Percentiles rank a stretch among this genome's conserved stretches.
phyloP scores from a whole-genome alignment of 2,113 vertebrate genomes.

The Aptenodytes forsteri region DNA sequence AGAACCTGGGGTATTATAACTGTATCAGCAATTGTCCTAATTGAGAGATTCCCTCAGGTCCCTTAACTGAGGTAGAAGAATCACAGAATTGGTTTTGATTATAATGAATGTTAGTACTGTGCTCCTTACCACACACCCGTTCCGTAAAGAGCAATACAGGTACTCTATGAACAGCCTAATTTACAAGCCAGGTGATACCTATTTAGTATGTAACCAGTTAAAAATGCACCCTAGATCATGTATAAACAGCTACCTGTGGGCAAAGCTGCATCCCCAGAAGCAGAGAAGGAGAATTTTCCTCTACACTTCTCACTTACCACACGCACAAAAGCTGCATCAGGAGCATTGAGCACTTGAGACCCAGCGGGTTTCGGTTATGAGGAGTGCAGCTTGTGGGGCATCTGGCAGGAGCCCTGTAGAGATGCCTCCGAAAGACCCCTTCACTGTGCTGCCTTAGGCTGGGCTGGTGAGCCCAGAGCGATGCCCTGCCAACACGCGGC shows the following conservation, averaged over 20 bases:
- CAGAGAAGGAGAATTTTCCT: neutral
- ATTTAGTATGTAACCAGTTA: neutral
- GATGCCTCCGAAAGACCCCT: neutral
- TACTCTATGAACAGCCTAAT: neutral
- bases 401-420: neutral
- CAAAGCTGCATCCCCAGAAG: neutral
- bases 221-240: neutral
- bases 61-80: neutral
- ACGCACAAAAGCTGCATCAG: neutral
- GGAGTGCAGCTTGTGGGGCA: neutral
- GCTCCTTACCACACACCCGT: neutral
- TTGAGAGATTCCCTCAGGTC: neutral
- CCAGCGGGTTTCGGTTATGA: neutral
- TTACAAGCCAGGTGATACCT: neutral
- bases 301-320: neutral
- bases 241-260: neutral
- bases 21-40: neutral
- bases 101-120: neutral
- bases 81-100: neutral
- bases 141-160: neutral
- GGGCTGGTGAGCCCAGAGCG: neutral
- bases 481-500: accelerated
- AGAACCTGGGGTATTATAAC: neutral
- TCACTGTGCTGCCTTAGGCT: neutral
- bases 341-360: neutral